Evolutionary conservation across 2,888 invertebrate genomes (phyloP), one percentile per base, ranked within the genome.

Genomic region (Campoletis raptor): DNA sequence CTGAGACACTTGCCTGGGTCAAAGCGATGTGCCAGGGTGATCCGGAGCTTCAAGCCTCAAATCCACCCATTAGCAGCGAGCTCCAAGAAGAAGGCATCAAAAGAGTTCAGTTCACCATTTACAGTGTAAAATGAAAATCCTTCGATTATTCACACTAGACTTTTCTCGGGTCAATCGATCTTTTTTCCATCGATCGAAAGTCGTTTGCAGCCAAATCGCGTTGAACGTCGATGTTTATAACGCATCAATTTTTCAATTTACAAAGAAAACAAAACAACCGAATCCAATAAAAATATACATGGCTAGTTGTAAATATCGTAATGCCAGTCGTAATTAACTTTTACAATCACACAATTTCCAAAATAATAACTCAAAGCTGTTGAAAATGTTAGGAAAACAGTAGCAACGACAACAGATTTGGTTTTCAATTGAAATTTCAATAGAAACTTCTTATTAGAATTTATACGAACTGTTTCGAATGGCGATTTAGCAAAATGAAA

Each of bases 1-100:
- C 96, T 0, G 98, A 98, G 91, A 98, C 98, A 0, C 95, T 98
- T 69, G 96, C 97, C 76, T 99, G 99, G 99, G 98, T 97, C 2
- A 96, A 97, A 85, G 97, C 98, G 57, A 99, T 99, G 99, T 96
- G 97, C 89, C 96, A 97, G 90, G 97, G 96, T 0, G 94, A 94
- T 79, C 94, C 94, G 42, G 96, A 96, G 92, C 96, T 95, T 9
- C 95, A 96, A 74, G 95, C 95, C 88, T 94, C 94, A 88, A 94
- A 94, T 72, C 90, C 89, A 10, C 91, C 92, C 76, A 95, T 95
- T 86, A 94, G 94, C 9, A 93, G 92, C 85, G 90, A 89, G 73
- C 83, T 85, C 18, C 95, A 95, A 89, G 95, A 95, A 77, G 96
- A 96, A 85, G 95, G 95, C 87, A 95, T 95, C 92, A 96, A 96